Evolutionary conservation across 2,113 vertebrate genomes (phyloP), one percentile per base, ranked within the genome.

Genomic region (Struthidea cinerea): DNA sequence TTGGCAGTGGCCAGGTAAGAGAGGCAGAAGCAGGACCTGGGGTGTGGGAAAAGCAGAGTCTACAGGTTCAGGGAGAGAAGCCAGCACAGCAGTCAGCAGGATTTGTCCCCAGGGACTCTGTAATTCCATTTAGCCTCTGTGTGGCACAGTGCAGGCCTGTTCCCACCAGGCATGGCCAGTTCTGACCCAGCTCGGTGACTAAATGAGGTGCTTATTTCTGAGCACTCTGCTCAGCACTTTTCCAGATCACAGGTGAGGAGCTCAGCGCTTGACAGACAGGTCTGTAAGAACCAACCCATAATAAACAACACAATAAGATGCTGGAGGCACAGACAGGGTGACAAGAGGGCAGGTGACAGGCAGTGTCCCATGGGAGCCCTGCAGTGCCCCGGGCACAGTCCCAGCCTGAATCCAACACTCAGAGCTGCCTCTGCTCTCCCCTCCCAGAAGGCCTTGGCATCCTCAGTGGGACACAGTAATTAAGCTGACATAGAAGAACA

Each of bases 401-500:
- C 67, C 63, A 52, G 70, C 9, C 91, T 24, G 26, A 20, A 24
- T 20, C 32, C 55, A 56, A 0, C 0, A 0, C 5, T 39, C 69
- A 10, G 87, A 84, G 69, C 65, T 42, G 79, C 80, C 57, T 74
- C 71, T 64, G 22, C 79, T 49, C 60, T 71, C 52, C 69, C 42
- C 35, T 94, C 93, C 92, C 93, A 10, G 15, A 8, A 14, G 93
- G 24, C 61, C 68, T 13, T 3, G 1, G 3, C 8, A 7, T 30
- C 95, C 94, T 71, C 92, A 23, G 4, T 0, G 71, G 90, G 85
- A 44, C 1, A 3, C 33, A 10, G 83, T 50, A 57, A 94, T 87
- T 94, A 94, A 92, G 92, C 71, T 3, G 39, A 92, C 88, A 88
- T 4, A 35, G 86, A 92, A 46, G 79, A 73, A 85, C 7, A 92